Conservation (phyloP, 1,140 invertebrate species). For the Drosophila bipectinata region DNA sequence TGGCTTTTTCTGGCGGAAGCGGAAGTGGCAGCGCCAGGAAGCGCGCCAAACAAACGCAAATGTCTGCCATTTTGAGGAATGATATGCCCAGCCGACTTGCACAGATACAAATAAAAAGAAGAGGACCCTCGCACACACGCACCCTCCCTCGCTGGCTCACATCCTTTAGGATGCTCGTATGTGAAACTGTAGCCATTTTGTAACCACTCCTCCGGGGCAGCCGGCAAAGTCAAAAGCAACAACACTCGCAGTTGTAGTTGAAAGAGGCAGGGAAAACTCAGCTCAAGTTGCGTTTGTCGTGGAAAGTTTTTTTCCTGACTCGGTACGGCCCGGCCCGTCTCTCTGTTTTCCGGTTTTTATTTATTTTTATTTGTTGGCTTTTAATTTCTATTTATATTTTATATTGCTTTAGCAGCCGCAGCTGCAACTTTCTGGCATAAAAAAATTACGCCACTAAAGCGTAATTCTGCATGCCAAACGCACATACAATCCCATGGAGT, state of each 20-base stretch:
- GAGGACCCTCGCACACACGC: conserved; percentile 9
- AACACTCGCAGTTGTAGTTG: conserved; percentile 1
- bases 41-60: conserved; percentile 80
- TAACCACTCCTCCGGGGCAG: conserved; percentile 35
- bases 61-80: conserved; percentile 80
- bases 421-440: conserved; percentile 68
- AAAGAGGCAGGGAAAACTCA: conserved; percentile 40
- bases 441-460: conserved; percentile 79
- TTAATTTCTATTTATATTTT: conserved; percentile 82
- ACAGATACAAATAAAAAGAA: conserved; percentile 7
- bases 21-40: conserved; percentile 80
- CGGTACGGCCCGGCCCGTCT: conserved; percentile 4
- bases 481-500: conserved; percentile 1
- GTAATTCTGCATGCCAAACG: conserved; percentile 71
- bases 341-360: conserved; percentile 45
- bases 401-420: conserved; percentile 69
- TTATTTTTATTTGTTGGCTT: conserved; percentile 77
- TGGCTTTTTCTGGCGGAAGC: conserved; percentile 62
- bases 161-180: conserved; percentile 53
- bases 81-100: conserved; percentile 59
- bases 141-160: conserved; percentile 7
- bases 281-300: conserved; percentile 66
- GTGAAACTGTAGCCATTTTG: conserved; percentile 61
- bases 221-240: conserved; percentile 22
- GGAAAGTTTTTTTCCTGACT: conserved; percentile 45